These are phyloP conservation scores for Alsophila aescularia DNA, from an alignment of 2,888 invertebrate species.

Conservation along the genomic window DNA sequence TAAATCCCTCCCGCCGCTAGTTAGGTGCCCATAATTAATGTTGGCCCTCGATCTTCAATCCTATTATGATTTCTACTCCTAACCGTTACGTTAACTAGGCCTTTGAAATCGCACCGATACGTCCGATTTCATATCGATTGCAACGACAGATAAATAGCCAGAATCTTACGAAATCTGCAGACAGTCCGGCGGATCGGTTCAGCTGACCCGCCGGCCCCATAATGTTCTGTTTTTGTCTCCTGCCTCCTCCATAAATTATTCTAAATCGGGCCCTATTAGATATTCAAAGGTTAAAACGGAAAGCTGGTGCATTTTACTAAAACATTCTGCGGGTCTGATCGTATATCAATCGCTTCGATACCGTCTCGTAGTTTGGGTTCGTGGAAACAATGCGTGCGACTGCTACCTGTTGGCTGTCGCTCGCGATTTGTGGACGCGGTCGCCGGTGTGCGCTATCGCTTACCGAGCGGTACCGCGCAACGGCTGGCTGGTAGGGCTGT, in stretches of 20 bases:
- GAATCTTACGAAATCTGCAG: conserved; percentile 43
- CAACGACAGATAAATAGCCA: conserved; percentile 16
- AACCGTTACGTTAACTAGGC: background rate
- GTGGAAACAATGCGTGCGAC: conserved; percentile 78
- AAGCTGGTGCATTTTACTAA: conserved; percentile 76
- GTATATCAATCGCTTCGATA: conserved; percentile 81
- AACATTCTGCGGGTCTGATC: conserved; percentile 72
- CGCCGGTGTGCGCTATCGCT: conserved; percentile 55
- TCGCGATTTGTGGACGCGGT: conserved; percentile 65
- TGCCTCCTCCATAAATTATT: conserved; percentile 76
- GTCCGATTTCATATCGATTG: conserved; percentile 5
- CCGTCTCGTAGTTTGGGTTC: conserved; percentile 65
- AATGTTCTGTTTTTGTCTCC: conserved; percentile 80
- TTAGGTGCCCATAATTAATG: conserved; percentile 77
- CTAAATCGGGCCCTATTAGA: conserved; percentile 81
- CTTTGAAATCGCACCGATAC: conserved; percentile 8
- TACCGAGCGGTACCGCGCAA: conserved; percentile 40
- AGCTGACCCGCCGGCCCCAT: conserved; percentile 62
- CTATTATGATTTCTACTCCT: conserved; percentile 61
- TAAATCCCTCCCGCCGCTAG: conserved; percentile 75
- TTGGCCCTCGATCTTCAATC: conserved; percentile 58
- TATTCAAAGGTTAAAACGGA: conserved; percentile 80
- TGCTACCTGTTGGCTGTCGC: conserved; percentile 72
- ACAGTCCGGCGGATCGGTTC: conserved; percentile 47
- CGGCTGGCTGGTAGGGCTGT: conserved; percentile 48